Evolutionary conservation across 2,113 vertebrate genomes (phyloP), one percentile per base, ranked within the genome.

Genomic region (Heloderma charlesbogerti): DNA sequence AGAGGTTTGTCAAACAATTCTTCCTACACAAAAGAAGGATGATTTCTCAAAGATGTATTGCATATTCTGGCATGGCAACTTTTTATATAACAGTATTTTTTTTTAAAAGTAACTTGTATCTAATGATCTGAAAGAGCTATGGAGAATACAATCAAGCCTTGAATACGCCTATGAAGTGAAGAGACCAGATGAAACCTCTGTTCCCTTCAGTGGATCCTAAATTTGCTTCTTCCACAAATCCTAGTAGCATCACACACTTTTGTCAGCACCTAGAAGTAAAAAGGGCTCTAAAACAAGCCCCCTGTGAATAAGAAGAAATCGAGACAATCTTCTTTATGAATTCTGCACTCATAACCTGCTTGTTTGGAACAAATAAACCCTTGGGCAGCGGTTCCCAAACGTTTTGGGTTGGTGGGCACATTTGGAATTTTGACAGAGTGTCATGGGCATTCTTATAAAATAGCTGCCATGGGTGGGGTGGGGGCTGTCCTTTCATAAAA

Each of bases 21-120:
- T 94, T 95, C 88, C 95, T 96, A 93, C 86, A 89, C 90, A 87
- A 87, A 94, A 94, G 94, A 96, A 91, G 94, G 92, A 97, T 96
- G 95, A 94, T 95, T 95, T 96, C 95, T 84, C 93, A 93, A 94
- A 95, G 92, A 93, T 87, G 57, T 91, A 84, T 60, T 94, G 88
- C 95, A 93, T 96, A 93, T 92, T 93, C 93, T 95, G 93, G 93
- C 94, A 93, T 71, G 90, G 6, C 92, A 93, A 90, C 27, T 93
- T 94, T 91, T 96, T 92, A 87, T 93, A 89, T 81, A 88, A 57
- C 86, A 72, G 82, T n/a, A n/a, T n/a, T n/a, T n/a, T n/a, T 93
- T 95, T 95, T 89, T 54, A 96, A 84, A 85, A 88, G 67, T 81
- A 86, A 92, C 89, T 93, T 94, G 84, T 71, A 93, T 86, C 92